Evolutionary conservation across 2,888 invertebrate species (phyloP).

Genomic region (Laspeyria flexula): DNA sequence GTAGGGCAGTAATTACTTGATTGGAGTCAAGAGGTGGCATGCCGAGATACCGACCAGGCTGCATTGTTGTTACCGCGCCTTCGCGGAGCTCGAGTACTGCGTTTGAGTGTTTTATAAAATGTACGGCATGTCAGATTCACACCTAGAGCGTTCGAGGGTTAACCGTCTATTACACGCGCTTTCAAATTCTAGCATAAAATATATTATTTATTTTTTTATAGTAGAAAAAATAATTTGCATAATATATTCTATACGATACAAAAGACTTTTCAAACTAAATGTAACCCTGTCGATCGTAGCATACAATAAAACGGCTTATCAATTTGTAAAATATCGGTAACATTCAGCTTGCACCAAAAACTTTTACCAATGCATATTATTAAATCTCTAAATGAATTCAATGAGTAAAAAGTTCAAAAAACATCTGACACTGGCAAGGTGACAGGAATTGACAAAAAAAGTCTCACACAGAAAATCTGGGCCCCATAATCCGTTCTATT

Average conservation of each 20-base stretch:
- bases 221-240: conserved; percentile 37
- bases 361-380: conserved; percentile 76
- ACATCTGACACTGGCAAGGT: conserved; percentile 80
- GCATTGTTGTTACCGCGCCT: conserved; percentile 69
- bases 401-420: conserved; percentile 62
- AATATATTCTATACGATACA: conserved; percentile 36
- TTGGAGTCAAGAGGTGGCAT: conserved; percentile 84
- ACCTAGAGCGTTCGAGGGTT: conserved; percentile 79
- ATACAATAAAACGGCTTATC: conserved; percentile 60
- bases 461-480: conserved; percentile 69
- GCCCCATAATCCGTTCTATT: conserved; percentile 83
- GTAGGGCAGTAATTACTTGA: conserved; percentile 85
- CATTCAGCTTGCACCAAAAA: conserved; percentile 70
- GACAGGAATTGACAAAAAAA: conserved; percentile 76
- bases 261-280: conserved; percentile 47
- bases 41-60: conserved; percentile 75
- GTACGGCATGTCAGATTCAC: conserved; percentile 70
- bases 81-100: conserved; percentile 56
- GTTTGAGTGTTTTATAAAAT: conserved; percentile 71
- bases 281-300: conserved; percentile 51
- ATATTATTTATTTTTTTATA: conserved; percentile 9
- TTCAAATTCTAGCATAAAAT: conserved; percentile 15
- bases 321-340: conserved; percentile 65
- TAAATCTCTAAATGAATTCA: conserved; percentile 59
- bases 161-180: conserved; percentile 55